Evolutionary conservation across 2,113 vertebrate species (phyloP), one percentile per base, ranked within the genome.

Genomic region (Labeo rohita): DNA sequence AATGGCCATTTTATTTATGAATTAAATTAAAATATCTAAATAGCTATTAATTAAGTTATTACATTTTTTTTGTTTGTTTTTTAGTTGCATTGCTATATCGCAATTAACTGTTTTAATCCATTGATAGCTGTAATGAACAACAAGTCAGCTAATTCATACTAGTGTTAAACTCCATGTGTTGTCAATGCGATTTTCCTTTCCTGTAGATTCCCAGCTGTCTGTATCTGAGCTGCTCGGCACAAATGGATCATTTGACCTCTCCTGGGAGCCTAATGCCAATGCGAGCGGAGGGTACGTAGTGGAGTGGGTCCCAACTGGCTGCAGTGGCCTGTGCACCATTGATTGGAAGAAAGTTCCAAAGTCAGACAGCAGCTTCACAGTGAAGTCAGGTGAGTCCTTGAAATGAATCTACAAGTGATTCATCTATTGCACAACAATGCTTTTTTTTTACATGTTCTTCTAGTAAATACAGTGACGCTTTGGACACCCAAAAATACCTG

Each of bases 261-360:
- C 78, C 87, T 95, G 94, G 95, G 86, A 87, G 78, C 83, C 87
- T 2, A 21, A 86, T 52, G 47, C 28, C 68, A 93, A 90, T 15
- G 49, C 83, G 52, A 92, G 91, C 68, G 88, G 89, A 74, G 92
- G 91, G 65, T 94, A 93, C 45, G 90, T 95, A 83, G 89, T 95
- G 5, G 92, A 94, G 70, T 96, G 95, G 95, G 28, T 80, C 10
- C 82, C 91, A 36, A 85, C 91, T 5, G 76, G 81, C 66, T 94
- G 93, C 73, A 16, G 13, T 12, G 39, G 4, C 8, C 50, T 91
- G 87, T 95, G 94, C 68, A 3, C 83, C 2, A 86, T 95, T 49
- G 90, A 95, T 2, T 96, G 95, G 95, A 74, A 88, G 76, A 93
- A 90, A 21, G 56, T 94, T 85, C 87, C 87, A 0, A 39, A 87